Conservation (phyloP, 2,797 vertebrate genomes). For the Microcaecilia unicolor region DNA sequence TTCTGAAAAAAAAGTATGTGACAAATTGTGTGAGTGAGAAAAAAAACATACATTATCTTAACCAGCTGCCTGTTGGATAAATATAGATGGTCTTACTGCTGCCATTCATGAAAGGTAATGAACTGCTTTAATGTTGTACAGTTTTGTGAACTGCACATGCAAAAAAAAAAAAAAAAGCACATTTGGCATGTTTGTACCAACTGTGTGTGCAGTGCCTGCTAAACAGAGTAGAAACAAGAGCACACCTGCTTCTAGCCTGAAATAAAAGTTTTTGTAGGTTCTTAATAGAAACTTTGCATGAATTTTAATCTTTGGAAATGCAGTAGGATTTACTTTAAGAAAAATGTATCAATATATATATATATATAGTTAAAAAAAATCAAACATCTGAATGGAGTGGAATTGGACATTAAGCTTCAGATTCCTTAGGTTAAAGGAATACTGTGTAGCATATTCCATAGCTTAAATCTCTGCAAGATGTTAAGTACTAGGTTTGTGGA, state of each 20-base stretch:
- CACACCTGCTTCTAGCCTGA: conserved; percentile 72
- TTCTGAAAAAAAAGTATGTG: conserved; percentile 27
- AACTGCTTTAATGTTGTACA: conserved; percentile 65
- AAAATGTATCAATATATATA: conserved; percentile 8
- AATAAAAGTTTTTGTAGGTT: conserved; percentile 76
- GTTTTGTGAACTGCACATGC: conserved; percentile 79
- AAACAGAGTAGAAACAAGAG: conserved; percentile 62
- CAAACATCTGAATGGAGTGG: conserved; percentile 35
- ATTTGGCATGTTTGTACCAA: conserved; percentile 79
- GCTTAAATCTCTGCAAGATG: too few species aligned
- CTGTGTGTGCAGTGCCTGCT: conserved; percentile 78
- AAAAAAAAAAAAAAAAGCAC: conserved; percentile 81
- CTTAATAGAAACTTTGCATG: conserved; percentile 83
- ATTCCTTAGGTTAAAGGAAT: conserved; percentile 15
- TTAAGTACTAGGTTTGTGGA: accelerated
- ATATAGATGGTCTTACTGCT: conserved; percentile 28
- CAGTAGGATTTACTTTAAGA: conserved; percentile 46
- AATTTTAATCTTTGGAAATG: conserved; percentile 63
- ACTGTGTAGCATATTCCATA: conserved; percentile 1
- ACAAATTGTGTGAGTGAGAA: conserved; percentile 21
- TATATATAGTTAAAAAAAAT: conserved; percentile 7
- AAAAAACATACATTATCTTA: conserved; percentile 18
- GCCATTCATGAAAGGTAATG: conserved; percentile 33
- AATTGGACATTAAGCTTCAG: conserved; percentile 10
- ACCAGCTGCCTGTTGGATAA: conserved; percentile 36